Percentiles rank a stretch among this genome's conserved stretches.
Evolutionary conservation across 2,113 vertebrate species (phyloP).

Genomic region (Isurus oxyrinchus): DNA sequence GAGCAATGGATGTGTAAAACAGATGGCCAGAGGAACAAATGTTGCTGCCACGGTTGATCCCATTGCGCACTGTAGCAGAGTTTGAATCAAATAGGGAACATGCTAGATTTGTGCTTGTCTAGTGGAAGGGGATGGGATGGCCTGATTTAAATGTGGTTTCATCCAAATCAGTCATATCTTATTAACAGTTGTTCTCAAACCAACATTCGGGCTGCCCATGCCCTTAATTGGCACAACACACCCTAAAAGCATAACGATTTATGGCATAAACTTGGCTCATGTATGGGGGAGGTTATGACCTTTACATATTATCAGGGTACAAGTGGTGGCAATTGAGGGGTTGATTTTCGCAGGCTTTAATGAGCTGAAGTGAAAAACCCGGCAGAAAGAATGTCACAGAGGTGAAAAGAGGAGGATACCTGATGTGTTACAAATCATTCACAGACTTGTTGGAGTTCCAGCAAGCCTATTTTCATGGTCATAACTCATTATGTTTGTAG

Average conservation of each 20-base stretch:
- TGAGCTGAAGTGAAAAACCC: conserved; percentile 20
- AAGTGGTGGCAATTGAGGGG: neutral
- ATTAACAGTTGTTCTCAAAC: neutral
- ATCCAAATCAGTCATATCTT: neutral
- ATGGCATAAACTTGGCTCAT: neutral
- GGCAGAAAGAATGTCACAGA: neutral
- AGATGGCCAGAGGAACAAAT: neutral
- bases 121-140: neutral
- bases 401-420: neutral
- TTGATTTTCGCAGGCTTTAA: conserved; percentile 23
- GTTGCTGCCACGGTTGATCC: neutral
- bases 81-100: neutral
- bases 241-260: neutral
- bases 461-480: conserved; percentile 30
- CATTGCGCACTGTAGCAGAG: neutral
- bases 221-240: neutral
- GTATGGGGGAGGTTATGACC: neutral
- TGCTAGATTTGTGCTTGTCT: neutral
- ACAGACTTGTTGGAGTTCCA: neutral
- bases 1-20: neutral
- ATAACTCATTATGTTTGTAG: neutral
- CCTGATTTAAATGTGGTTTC: neutral
- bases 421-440: conserved; percentile 25
- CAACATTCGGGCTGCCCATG: neutral
- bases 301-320: neutral